These are phyloP conservation scores for Xylophagus ater DNA, from an alignment of 2,888 invertebrate genomes.

Conservation along the genomic window DNA sequence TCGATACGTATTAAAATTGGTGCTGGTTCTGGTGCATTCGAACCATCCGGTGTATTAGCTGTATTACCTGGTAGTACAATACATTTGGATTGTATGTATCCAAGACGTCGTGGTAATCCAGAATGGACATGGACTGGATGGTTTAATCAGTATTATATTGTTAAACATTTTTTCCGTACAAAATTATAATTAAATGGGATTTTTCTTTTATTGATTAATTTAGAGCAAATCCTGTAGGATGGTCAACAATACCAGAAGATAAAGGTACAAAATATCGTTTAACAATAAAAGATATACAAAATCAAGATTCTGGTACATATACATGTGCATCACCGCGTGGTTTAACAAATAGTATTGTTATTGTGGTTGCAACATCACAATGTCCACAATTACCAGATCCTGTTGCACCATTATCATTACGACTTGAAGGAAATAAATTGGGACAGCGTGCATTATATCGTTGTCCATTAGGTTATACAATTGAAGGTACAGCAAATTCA, in stretches of 20 bases:
- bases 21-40: constrained; percentile 68
- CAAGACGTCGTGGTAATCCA: constrained; percentile 63
- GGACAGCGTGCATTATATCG: constrained; percentile 54
- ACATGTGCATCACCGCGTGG: constrained; percentile 75
- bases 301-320: constrained; percentile 73
- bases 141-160: constrained; percentile 64
- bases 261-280: constrained; percentile 71
- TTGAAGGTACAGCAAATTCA: constrained; percentile 65
- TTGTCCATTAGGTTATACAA: constrained; percentile 68
- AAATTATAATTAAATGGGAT: constrained; percentile 18
- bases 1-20: constrained; percentile 66
- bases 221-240: constrained; percentile 26
- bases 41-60: constrained; percentile 65
- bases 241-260: constrained; percentile 44
- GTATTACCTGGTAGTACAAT: constrained; percentile 69
- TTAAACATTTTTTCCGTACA: constrained; percentile 38
- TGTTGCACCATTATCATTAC: constrained; percentile 52
- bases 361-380: constrained; percentile 56
- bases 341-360: constrained; percentile 46
- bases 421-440: constrained; percentile 65
- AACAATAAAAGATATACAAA: constrained; percentile 68
- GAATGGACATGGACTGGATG: constrained; percentile 84
- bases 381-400: constrained; percentile 52
- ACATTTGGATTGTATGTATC: constrained; percentile 71
- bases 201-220: constrained; percentile 11